Base-by-base conservation (phyloP, 2,888 invertebrate species). In the Eulithis testata region DNA sequence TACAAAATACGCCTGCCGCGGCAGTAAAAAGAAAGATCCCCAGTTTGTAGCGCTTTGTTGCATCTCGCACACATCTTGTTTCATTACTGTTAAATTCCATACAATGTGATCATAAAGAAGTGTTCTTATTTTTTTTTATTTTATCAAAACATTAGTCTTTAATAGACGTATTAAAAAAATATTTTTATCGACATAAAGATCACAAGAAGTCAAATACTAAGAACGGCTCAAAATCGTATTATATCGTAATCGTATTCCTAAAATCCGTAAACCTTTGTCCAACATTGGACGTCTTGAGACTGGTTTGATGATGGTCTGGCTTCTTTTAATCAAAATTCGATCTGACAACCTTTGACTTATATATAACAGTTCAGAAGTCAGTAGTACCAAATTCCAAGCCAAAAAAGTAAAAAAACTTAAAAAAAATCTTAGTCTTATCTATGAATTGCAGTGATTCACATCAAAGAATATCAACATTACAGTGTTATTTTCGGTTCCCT, bases 401-500 rank as follows among this genome's bases (percentile, higher is more conserved):
- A 21, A 37, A 37, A 37, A 37, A 51, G 14, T 6, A 27, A 14
- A 36, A 55, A 43, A 50, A 47, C n/a, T n/a, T n/a, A n/a, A n/a
- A n/a, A n/a, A n/a, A n/a, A n/a, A n/a, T n/a, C n/a, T n/a, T n/a
- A 57, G 40, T 56, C 73, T 71, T 73, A 76, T 31, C 31, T 75
- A 31, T 63, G 60, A 57, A 50, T 60, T 56, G 57, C 60, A 57
- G 57, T 49, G 49, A 60, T 65, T 50, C 49, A 50, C 60, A 63
- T 63, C 60, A 61, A 67, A 67, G 57, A 54, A 36, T 56, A 57
- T 37, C 45, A 60, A 51, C 61, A 70, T 68, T 53, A 69, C 69
- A 64, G 78, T 70, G 69, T 66, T 78, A 82, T 82, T 79, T 52
- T 78, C 74, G 77, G 73, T 66, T 78, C 79, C 74, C 80, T 76